Base-by-base conservation (phyloP, 2,113 vertebrate genomes). In the Strigops habroptila region DNA sequence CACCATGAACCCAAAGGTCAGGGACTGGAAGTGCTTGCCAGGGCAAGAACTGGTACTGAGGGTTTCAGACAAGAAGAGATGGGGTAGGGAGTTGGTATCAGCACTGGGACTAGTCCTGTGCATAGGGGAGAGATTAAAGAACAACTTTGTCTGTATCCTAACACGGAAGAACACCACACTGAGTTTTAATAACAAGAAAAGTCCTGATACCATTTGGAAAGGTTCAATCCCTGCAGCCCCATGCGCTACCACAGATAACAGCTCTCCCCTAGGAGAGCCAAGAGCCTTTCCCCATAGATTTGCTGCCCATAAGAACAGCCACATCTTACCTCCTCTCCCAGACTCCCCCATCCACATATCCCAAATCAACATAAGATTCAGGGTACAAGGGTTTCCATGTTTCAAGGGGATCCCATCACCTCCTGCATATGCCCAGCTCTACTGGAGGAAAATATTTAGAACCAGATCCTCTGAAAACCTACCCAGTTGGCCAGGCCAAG, bases 341-440 rank as follows among this genome's bases (percentile, higher is more conserved):
- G 41, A 30, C 33, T n/a, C 24, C 30, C 59, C 37, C 23, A 73
- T 14, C 65, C 41, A 33, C 0, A 0, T 9, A 46, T 35, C n/a
- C 62, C 43, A 80, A 44, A 59, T 16, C 33, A 51, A 86, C 6
- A 22, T 3, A 11, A 44, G 35, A n/a, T 18, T 41, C 18, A 14
- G 31, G 59, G 22, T 31, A 44, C 3, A 2, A 9, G 7, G 2
- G 3, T 81, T 74, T 60, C 53, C 30, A 19, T 15, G 37, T 30
- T 65, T 51, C 41, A 37, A 21, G 23, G 28, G 16, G 9, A 17
- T 53, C 59, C 86, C 24, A 37, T 37, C 43, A 33, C 6, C 24
- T 35, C n/a, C 10, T 3, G 0, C n/a, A 31, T 44, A 35, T 2
- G 5, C 28, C 44, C 43, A 55, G n/a, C 10, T 37, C 37, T 53